Conservation (phyloP, 2,113 vertebrate genomes). For the Isurus oxyrinchus region DNA sequence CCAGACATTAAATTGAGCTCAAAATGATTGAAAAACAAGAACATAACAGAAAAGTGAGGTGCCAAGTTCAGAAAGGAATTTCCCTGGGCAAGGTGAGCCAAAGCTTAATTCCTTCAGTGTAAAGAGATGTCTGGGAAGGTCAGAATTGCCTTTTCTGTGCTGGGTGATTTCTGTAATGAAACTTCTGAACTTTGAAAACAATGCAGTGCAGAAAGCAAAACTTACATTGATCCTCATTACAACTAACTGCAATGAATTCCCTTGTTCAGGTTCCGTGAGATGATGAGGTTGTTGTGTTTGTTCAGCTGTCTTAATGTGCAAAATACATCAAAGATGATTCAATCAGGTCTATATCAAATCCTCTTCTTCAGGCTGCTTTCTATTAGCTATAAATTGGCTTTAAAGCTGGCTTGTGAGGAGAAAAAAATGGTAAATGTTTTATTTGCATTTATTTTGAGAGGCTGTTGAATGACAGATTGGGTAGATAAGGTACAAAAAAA, state of each 20-base stretch:
- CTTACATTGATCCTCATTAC: background rate
- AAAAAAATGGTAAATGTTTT: background rate
- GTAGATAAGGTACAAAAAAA: background rate
- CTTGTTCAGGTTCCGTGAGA: background rate
- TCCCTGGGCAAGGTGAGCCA: constrained; percentile 4
- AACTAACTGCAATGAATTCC: background rate
- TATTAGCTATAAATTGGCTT: background rate
- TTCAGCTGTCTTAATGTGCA: background rate
- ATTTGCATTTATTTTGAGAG: background rate
- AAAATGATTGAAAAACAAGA: constrained; percentile 3
- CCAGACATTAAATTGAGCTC: background rate
- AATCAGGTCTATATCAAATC: background rate
- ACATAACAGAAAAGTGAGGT: background rate
- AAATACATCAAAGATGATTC: background rate
- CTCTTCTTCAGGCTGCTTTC: background rate
- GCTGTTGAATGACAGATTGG: background rate
- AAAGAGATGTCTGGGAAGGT: background rate
- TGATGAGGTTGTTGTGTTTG: background rate
- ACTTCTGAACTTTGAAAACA: background rate
- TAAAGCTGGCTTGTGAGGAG: background rate
- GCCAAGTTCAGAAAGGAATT: constrained; percentile 19
- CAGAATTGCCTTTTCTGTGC: background rate
- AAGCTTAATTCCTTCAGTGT: background rate
- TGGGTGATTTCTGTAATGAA: background rate
- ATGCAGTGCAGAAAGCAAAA: background rate